phyloP scores from a whole-genome alignment of 2,113 vertebrate species.

The Capreolus pygargus region DNA sequence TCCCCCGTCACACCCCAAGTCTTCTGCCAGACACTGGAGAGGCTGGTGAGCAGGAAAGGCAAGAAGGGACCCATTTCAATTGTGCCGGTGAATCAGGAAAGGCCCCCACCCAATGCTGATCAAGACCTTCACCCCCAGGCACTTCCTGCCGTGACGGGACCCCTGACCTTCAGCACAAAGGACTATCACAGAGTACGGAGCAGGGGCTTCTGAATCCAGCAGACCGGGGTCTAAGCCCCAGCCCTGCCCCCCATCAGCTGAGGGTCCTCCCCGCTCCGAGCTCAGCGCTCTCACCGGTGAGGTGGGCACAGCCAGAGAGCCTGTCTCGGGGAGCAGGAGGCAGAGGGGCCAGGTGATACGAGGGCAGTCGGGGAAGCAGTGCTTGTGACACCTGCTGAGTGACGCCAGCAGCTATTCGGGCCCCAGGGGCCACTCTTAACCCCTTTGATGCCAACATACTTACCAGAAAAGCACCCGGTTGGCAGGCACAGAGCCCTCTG shows the following conservation, averaged over 20 bases:
- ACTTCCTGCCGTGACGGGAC: no score
- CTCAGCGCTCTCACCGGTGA: background rate
- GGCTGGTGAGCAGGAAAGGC: background rate
- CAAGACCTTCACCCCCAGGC: background rate
- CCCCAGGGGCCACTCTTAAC: background rate
- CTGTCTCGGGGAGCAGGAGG: background rate
- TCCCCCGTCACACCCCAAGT: background rate
- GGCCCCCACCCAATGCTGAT: background rate
- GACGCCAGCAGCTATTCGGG: background rate
- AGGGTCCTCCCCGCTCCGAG: background rate
- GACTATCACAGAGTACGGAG: rapidly evolving
- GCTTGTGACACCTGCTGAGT: no score
- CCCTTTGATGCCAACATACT: background rate
- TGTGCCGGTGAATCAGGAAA: background rate
- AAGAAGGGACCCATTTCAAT: background rate
- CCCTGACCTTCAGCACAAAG: no score
- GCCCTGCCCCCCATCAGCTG: background rate
- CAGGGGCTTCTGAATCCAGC: rapidly evolving
- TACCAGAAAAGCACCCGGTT: no score
- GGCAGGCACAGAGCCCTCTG: background rate
- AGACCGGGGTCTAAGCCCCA: background rate
- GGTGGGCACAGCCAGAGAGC: background rate
- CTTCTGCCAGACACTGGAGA: background rate
- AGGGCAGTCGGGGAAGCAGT: background rate
- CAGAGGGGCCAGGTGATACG: background rate